Conservation (phyloP, 2,113 vertebrate species). For the Todiramphus chloris region DNA sequence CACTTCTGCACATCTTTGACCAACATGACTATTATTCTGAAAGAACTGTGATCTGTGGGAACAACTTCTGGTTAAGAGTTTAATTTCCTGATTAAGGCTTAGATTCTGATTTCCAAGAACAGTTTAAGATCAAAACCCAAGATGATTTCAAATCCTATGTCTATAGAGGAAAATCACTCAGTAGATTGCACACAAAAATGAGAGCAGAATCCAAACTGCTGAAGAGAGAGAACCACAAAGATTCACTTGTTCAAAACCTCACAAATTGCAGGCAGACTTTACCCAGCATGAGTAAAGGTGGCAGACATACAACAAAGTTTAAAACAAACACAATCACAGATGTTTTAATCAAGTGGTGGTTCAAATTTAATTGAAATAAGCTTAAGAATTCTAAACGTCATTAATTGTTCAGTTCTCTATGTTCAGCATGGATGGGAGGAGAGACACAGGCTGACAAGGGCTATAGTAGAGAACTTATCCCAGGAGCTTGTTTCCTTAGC, state of each 20-base stretch:
- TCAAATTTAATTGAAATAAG: conserved; percentile 18
- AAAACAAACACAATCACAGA: background rate
- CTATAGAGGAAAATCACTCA: rapidly evolving
- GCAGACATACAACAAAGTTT: background rate
- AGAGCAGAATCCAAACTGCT: background rate
- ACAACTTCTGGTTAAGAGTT: background rate
- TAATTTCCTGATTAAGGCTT: background rate
- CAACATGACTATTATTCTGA: background rate
- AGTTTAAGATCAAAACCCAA: background rate
- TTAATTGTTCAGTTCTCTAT: background rate
- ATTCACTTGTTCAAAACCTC: conserved; percentile 1
- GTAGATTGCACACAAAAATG: background rate
- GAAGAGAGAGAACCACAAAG: background rate
- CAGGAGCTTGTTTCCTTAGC: conserved; percentile 12
- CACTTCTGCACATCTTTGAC: background rate
- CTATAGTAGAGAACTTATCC: background rate
- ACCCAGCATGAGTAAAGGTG: conserved; percentile 10
- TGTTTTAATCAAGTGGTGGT: conserved; percentile 11
- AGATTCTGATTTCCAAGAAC: background rate
- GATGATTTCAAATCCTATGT: background rate
- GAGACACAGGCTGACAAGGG: background rate
- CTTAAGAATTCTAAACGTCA: background rate
- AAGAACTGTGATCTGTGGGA: background rate
- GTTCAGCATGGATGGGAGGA: background rate
- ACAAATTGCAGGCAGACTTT: background rate